Conservation (phyloP, 2,888 invertebrate species). For the Torymus texanus region DNA sequence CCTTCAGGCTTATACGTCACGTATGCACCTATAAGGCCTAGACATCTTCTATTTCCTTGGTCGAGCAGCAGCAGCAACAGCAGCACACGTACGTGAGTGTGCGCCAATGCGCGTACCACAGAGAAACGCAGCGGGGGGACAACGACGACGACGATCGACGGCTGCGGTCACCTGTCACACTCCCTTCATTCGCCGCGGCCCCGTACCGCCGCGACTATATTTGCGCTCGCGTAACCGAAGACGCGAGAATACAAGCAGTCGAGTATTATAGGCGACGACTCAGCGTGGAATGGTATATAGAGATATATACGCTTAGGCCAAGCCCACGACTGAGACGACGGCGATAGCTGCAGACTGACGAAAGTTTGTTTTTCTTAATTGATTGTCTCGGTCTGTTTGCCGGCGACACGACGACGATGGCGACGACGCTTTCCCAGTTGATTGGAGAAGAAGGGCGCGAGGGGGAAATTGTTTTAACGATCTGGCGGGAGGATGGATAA, state of each 20-base stretch:
- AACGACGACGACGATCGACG: slow-evolving; percentile 25
- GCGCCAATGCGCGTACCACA: too few species aligned
- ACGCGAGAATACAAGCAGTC: slow-evolving; percentile 17
- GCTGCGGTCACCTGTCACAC: slow-evolving; percentile 40
- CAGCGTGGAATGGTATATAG: not conserved
- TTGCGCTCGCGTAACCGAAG: slow-evolving; percentile 40
- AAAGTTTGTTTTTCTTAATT: slow-evolving; percentile 47
- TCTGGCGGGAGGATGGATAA: too few species aligned
- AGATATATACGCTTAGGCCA: too few species aligned
- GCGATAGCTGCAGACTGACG: not conserved
- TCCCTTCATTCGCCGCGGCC: slow-evolving; percentile 15
- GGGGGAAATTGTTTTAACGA: not conserved
- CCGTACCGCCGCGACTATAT: slow-evolving; percentile 26
- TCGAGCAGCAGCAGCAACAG: too few species aligned
- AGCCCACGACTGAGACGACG: too few species aligned
- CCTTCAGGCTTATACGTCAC: not conserved
- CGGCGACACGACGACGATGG: too few species aligned
- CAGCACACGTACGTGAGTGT: not conserved
- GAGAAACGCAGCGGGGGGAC: not conserved
- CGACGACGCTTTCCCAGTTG: not conserved
- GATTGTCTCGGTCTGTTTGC: slow-evolving; percentile 39
- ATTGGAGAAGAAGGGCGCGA: not conserved
- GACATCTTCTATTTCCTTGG: slow-evolving; percentile 21
- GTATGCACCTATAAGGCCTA: not conserved
- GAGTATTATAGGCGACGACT: not conserved